These are phyloP conservation scores for Anguilla megastoma DNA, from an alignment of 2,797 vertebrate genomes.

Conservation along the genomic window DNA sequence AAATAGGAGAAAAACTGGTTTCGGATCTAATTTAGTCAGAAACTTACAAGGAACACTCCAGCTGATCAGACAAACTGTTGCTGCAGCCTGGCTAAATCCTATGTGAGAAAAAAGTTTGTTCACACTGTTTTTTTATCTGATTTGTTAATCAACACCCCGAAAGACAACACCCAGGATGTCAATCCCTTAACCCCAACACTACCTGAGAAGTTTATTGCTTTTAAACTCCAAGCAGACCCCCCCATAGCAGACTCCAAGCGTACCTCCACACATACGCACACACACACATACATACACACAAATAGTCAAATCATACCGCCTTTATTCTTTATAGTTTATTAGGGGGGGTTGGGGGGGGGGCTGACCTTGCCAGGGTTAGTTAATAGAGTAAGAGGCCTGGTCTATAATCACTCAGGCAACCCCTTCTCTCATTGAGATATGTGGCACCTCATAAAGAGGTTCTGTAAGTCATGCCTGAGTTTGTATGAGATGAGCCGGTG, in stretches of 20 bases:
- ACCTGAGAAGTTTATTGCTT: background rate
- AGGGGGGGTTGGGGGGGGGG: background rate
- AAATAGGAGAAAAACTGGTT: background rate
- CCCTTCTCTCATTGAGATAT: background rate
- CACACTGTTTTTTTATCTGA: background rate
- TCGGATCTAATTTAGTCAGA: background rate
- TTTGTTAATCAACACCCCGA: constrained; percentile 7
- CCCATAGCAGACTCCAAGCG: constrained; percentile 29
- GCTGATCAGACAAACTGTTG: background rate
- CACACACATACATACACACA: background rate
- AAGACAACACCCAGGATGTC: background rate
- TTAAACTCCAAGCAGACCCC: constrained; percentile 23
- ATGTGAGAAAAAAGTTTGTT: background rate
- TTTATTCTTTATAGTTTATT: background rate
- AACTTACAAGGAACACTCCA: background rate
- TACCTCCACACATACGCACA: background rate
- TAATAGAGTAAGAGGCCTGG: constrained; percentile 21
- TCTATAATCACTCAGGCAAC: background rate
- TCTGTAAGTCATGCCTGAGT: constrained; percentile 25
- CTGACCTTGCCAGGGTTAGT: constrained; percentile 11
- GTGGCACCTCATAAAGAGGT: constrained; percentile 36
- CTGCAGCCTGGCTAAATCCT: background rate
- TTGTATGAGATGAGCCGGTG: constrained; percentile 19
- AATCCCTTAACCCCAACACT: background rate
- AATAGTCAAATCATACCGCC: background rate